Percentiles rank a stretch among this genome's conserved stretches.
These are phyloP conservation scores for Eugnorisma glareosa DNA, from an alignment of 2,888 invertebrate species.

Conservation along the genomic window DNA sequence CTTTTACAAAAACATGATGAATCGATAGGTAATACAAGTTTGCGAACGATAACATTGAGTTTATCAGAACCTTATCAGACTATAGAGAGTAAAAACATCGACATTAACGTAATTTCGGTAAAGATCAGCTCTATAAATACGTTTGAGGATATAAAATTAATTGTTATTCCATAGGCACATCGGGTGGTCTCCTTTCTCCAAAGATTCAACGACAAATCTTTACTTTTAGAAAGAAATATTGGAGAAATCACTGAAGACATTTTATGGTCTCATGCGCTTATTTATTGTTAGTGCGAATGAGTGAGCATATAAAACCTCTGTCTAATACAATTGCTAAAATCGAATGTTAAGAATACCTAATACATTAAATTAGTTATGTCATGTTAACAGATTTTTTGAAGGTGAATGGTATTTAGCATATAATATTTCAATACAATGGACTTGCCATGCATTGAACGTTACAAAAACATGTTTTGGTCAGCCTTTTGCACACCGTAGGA, in stretches of 20 bases:
- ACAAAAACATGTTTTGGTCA: not conserved
- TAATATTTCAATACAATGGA: conserved; percentile 16
- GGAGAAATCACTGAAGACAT: conserved; percentile 57
- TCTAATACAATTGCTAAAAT: not conserved
- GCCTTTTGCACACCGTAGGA: not conserved
- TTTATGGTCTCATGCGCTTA: conserved; percentile 31
- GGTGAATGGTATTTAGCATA: not conserved
- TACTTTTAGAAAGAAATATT: conserved; percentile 59
- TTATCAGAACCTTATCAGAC: conserved; percentile 41
- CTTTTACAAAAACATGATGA: conserved; percentile 40
- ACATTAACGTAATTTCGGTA: conserved; percentile 17
- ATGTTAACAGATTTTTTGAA: conserved; percentile 4
- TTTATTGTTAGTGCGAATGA: conserved; percentile 19
- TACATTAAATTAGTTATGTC: not conserved
- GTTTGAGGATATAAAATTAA: conserved; percentile 81
- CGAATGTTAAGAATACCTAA: not conserved
- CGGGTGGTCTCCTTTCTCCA: conserved; percentile 82
- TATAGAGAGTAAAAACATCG: conserved; percentile 39
- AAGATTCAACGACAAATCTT: conserved; percentile 75
- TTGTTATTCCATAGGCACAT: conserved; percentile 81
- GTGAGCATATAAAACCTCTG: conserved; percentile 13
- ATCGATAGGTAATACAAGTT: conserved; percentile 45
- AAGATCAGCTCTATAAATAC: conserved; percentile 61
- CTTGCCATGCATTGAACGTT: not conserved
- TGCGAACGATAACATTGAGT: conserved; percentile 53